Percentiles rank a stretch among this genome's conserved stretches.
Conservation (phyloP, 2,888 invertebrate genomes). For the Tenthredo distinguenda region DNA sequence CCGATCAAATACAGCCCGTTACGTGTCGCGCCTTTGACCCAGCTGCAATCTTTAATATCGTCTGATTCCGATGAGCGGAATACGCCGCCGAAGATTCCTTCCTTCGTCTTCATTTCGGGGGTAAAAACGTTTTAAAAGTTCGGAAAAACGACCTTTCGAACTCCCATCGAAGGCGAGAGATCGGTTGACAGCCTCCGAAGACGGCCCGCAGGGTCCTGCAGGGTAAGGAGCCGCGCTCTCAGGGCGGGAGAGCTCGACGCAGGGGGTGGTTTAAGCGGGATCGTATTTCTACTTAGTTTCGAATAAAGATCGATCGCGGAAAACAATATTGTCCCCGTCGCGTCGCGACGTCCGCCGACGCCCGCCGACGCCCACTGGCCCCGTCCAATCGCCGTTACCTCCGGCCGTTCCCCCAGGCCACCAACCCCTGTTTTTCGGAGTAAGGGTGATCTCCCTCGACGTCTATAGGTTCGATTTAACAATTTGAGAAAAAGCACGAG, state of each 20-base stretch:
- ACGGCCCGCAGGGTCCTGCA: slow-evolving; percentile 27
- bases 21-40: background rate
- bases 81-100: background rate
- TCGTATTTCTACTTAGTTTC: slow-evolving; percentile 65
- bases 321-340: slow-evolving; percentile 61
- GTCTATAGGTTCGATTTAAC: background rate
- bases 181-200: slow-evolving; percentile 25
- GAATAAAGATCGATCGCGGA: slow-evolving; percentile 65
- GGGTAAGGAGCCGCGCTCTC: background rate
- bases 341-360: slow-evolving; percentile 47
- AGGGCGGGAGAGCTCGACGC: slow-evolving; percentile 31
- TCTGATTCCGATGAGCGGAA: background rate
- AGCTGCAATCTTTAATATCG: background rate
- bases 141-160: background rate
- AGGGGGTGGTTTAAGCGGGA: slow-evolving; percentile 58
- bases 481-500: background rate
- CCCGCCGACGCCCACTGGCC: slow-evolving; percentile 31
- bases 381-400: slow-evolving; percentile 46
- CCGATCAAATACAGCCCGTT: background rate
- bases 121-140: background rate
- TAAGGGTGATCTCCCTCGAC: background rate
- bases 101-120: background rate
- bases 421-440: background rate
- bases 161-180: background rate
- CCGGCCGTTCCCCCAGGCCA: background rate